Base-by-base conservation (phyloP, 1,140 invertebrate genomes). In the Hormaphis cornu region DNA sequence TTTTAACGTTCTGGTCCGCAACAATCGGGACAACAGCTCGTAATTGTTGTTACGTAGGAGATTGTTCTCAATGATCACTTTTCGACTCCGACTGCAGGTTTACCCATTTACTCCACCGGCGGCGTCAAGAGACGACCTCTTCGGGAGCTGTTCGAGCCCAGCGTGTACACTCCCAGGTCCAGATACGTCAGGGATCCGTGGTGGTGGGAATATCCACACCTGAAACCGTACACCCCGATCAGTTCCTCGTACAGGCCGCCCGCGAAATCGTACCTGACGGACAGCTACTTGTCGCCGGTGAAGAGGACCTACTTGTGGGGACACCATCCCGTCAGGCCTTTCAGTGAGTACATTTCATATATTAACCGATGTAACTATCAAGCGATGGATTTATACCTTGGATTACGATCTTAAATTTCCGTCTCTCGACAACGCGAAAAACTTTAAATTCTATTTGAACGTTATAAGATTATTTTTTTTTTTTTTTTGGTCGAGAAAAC, bases 301-400 rank as follows among this genome's bases (percentile, higher is more conserved):
- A 91, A 91, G 83, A 87, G 89, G 79, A 87, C 85, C 79, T 92
- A 89, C 81, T 83, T 92, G 73, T 92, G 90, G 90, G 87, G 87
- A 77, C 86, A 88, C 80, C 89, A 93, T 79, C 90, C 90, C 76
- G 84, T 90, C 78, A 87, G 90, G 81, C 88, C 91, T 77, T 89
- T 90, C 79, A 90, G 88, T 82, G 85, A 82, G 80, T 82, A 72
- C 33, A 7, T 1, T 35, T 4, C 18, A 12, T 54, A 50, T 6
- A 26, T 50, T 22, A 46, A 18, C 9, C 9, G 4, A 33, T 33
- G 9, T 33, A 9, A 6, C 4, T 33, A 33, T 6, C 30, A 33
- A 33, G n/a, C n/a, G n/a, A n/a, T n/a, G n/a, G n/a, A n/a, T n/a
- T n/a, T n/a, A n/a, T n/a, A n/a, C n/a, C n/a, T n/a, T n/a, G n/a